These are phyloP conservation scores for Apocheima hispidaria DNA, from an alignment of 2,888 invertebrate genomes.

Conservation along the genomic window DNA sequence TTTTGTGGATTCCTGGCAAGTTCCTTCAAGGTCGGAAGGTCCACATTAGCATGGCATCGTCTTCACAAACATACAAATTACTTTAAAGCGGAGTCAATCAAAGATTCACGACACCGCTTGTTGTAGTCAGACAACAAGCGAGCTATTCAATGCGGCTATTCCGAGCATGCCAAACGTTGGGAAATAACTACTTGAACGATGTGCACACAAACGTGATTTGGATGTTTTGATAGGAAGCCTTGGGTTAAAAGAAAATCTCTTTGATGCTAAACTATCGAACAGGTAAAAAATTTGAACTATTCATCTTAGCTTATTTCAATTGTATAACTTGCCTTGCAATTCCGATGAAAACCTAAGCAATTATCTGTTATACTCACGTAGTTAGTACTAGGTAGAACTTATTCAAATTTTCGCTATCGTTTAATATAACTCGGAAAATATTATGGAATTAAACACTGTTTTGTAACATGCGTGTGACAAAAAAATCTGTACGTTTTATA, in stretches of 20 bases:
- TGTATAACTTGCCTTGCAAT: neutral
- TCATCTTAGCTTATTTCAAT: neutral
- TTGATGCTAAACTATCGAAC: neutral
- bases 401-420: too few species aligned
- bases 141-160: slow-evolving; percentile 74
- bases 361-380: too few species aligned
- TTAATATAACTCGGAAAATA: neutral
- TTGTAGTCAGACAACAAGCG: slow-evolving; percentile 57
- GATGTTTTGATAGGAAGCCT: slow-evolving; percentile 19
- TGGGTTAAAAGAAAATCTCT: slow-evolving; percentile 4
- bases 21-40: slow-evolving; percentile 65
- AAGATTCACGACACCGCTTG: slow-evolving; percentile 64
- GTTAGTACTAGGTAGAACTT: too few species aligned
- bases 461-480: neutral
- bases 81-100: slow-evolving; percentile 55
- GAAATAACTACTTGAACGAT: slow-evolving; percentile 48
- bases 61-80: slow-evolving; percentile 62
- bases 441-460: neutral
- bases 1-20: slow-evolving; percentile 54
- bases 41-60: slow-evolving; percentile 61
- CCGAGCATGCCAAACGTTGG: slow-evolving; percentile 63
- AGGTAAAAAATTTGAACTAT: neutral
- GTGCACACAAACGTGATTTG: slow-evolving; percentile 23
- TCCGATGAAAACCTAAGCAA: neutral
- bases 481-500: neutral